A percentile compares a stretch with the other conserved stretches of the same genome.
These are phyloP conservation scores for Polypterus senegalus DNA, from an alignment of 2,113 vertebrate species.

Conservation along the genomic window DNA sequence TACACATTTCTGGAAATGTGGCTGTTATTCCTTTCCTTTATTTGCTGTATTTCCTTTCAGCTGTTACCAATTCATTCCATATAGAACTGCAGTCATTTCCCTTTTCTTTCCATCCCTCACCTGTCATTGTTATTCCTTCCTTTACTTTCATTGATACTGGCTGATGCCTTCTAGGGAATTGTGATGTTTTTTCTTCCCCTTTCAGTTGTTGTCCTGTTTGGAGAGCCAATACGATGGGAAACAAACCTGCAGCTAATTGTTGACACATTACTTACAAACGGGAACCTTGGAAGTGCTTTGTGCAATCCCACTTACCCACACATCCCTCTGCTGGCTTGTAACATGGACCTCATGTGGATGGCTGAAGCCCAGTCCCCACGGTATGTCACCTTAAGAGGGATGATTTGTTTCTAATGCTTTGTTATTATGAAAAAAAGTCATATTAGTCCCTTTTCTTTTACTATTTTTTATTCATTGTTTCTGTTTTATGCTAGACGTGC, in stretches of 20 bases:
- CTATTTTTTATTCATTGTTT: too few relatives aligned
- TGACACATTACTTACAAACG: conserved; percentile 71
- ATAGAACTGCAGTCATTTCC: too few relatives aligned
- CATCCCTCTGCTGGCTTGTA: conserved; percentile 71
- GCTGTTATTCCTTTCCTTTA: too few relatives aligned
- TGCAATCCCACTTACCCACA: conserved; percentile 36
- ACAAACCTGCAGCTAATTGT: conserved; percentile 74
- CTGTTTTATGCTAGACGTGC: too few relatives aligned
- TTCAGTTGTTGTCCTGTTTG: conserved; percentile 68
- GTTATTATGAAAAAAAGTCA: background rate
- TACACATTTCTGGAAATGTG: too few relatives aligned
- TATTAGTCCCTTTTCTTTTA: too few relatives aligned
- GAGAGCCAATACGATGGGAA: conserved; percentile 79
- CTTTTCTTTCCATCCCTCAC: too few relatives aligned
- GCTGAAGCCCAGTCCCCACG: conserved; percentile 74
- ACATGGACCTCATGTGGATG: conserved; percentile 79
- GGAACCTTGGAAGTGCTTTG: conserved; percentile 52
- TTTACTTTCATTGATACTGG: too few relatives aligned
- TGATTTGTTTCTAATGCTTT: background rate
- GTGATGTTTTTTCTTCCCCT: background rate
- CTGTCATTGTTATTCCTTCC: too few relatives aligned
- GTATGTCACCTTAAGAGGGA: conserved; percentile 26
- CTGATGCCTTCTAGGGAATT: too few relatives aligned
- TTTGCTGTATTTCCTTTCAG: too few relatives aligned
- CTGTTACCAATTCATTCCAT: too few relatives aligned